Evolutionary conservation across 2,113 vertebrate species (phyloP), one percentile per base, ranked within the genome.

Genomic region (Rhynchomys soricoides): DNA sequence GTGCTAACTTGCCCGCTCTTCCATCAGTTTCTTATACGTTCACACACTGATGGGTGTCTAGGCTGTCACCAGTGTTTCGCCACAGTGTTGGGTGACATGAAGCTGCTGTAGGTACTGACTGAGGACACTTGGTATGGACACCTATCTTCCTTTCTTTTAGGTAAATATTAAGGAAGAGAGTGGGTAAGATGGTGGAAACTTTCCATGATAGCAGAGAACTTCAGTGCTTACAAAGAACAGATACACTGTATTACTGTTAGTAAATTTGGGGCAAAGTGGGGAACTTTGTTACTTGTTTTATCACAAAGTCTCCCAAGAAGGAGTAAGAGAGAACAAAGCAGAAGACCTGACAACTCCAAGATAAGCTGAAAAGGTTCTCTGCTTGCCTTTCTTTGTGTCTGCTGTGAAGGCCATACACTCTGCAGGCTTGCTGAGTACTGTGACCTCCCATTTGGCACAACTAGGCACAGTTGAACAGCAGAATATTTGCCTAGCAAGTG

Each of bases 81-180:
- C 43, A 79, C n/a, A 86, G 74, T 62, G 57, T 43, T 83, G 57
- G 52, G 57, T 64, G 15, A 85, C 26, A 45, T 43, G 62, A 83
- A 62, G 37, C 24, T 85, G 26, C 62, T 55, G 19, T 0, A 21
- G 74, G 71, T 13, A 34, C 5, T 52, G 48, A 29, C 9, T 79
- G 50, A 4, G 26, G 92, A n/a, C 59, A 57, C 78, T 92, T 37
- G 85, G 68, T 31, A 50, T 24, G 68, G 31, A 74, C 11, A 62
- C 82, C 3, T 91, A 90, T 29, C 95, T 96, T 75, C 64, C n/a
- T 93, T 81, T 90, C 64, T 96, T 48, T 91, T 86, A 73, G 19
- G n/a, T 77, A 64, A 85, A 81, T 59, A 57, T 59, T 22, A 70
- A 43, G 24, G 88, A 86, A 91, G 0, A 79, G n/a, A 93, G 73